phyloP scores from a whole-genome alignment of 2,797 vertebrate species.

The Arnoldichthys spilopterus region DNA sequence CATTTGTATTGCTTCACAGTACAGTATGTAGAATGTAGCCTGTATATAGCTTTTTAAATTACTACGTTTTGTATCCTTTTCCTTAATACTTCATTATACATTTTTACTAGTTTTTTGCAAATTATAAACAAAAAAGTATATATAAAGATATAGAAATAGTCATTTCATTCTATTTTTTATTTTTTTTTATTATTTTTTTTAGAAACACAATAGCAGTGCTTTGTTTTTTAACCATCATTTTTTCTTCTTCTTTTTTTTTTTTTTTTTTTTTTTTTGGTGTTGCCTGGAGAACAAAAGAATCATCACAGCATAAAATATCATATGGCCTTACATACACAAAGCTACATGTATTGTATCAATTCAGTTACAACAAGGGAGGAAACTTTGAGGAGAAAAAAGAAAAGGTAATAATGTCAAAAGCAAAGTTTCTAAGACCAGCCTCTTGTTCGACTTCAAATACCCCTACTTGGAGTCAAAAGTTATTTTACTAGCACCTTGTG shows the following conservation, averaged over 20 bases:
- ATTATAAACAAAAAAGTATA: conserved; percentile 77
- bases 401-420: conserved; percentile 36
- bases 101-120: conserved; percentile 88
- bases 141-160: conserved; percentile 72
- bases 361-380: conserved; percentile 78
- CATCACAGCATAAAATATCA: conserved; percentile 71
- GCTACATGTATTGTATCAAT: conserved; percentile 80
- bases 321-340: conserved; percentile 88
- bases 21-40: conserved; percentile 98
- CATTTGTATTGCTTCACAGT: conserved; percentile 82
- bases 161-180: conserved; percentile 62
- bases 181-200: neutral
- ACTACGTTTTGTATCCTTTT: conserved; percentile 91
- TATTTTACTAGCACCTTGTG: conserved; percentile 99
- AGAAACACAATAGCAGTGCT: conserved; percentile 61
- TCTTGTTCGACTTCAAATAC: conserved; percentile 89
- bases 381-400: conserved; percentile 72
- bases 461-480: conserved; percentile 86
- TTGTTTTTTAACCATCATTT: conserved; percentile 60
- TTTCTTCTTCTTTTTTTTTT: conserved; percentile 54
- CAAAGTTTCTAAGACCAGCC: conserved; percentile 88
- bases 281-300: conserved; percentile 91
- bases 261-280: conserved; percentile 75
- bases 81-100: conserved; percentile 86
- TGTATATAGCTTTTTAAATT: conserved; percentile 98